Percentiles rank a stretch among this genome's conserved stretches.
Conservation (phyloP, 2,113 vertebrate species). For the Limanda limanda region DNA sequence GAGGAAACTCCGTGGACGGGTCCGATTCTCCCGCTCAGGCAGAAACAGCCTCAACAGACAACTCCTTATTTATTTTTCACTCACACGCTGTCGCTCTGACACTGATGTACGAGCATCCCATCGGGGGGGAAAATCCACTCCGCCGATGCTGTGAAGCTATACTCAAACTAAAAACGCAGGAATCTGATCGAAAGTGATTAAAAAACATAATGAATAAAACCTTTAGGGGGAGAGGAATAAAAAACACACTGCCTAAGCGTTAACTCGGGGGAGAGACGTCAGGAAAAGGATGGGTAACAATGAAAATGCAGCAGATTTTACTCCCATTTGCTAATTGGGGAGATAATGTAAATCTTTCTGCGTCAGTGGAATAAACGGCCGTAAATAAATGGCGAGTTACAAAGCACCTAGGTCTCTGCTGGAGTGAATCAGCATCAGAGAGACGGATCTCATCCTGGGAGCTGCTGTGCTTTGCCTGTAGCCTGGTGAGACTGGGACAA, state of each 20-base stretch:
- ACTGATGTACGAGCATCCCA: slow-evolving; percentile 73
- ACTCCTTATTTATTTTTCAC: slow-evolving; percentile 69
- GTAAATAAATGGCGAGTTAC: neutral
- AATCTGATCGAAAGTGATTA: slow-evolving; percentile 68
- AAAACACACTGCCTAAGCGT: slow-evolving; percentile 18
- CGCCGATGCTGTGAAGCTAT: slow-evolving; percentile 51
- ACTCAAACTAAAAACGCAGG: slow-evolving; percentile 42
- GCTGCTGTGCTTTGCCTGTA: slow-evolving; percentile 21
- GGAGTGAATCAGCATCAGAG: slow-evolving; percentile 74
- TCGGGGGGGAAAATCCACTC: slow-evolving; percentile 45
- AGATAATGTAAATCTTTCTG: slow-evolving; percentile 80
- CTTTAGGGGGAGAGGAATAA: no score
- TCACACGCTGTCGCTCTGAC: slow-evolving; percentile 56
- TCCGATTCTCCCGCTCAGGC: slow-evolving; percentile 23
- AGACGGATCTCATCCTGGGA: slow-evolving; percentile 34
- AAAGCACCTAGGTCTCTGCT: slow-evolving; percentile 44
- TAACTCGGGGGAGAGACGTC: slow-evolving; percentile 46
- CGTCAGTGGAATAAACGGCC: slow-evolving; percentile 62
- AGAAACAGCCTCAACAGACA: slow-evolving; percentile 38
- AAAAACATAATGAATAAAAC: slow-evolving; percentile 51
- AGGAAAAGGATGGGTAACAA: slow-evolving; percentile 41
- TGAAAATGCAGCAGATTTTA: slow-evolving; percentile 60
- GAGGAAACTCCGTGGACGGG: slow-evolving; percentile 45
- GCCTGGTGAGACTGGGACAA: slow-evolving; percentile 21
- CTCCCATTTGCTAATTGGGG: slow-evolving; percentile 83